These are phyloP conservation scores for Entomyzon cyanotis DNA, from an alignment of 2,113 vertebrate species.

Conservation along the genomic window DNA sequence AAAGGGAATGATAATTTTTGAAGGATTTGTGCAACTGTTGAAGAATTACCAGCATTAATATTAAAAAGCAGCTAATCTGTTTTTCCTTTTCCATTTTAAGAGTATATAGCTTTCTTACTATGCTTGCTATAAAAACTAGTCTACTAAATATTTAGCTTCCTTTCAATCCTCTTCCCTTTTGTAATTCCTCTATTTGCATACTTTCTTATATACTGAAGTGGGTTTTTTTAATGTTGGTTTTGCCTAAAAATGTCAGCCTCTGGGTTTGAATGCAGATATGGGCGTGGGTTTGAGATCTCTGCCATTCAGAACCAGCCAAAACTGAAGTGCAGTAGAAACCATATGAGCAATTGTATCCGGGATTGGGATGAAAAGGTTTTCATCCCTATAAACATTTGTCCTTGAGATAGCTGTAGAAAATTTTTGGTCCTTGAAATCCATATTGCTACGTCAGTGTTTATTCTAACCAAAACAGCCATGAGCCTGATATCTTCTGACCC, in stretches of 20 bases:
- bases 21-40: slow-evolving; percentile 44
- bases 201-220: not conserved
- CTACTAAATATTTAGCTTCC: not conserved
- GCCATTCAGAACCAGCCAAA: not conserved
- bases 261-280: not conserved
- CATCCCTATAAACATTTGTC: not conserved
- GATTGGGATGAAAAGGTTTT: not conserved
- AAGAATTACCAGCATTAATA: slow-evolving; percentile 44
- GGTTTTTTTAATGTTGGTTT: not conserved
- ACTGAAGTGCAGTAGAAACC: not conserved
- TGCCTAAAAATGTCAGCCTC: not conserved
- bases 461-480: not conserved
- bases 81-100: slow-evolving; percentile 6
- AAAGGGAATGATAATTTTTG: slow-evolving; percentile 50
- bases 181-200: not conserved
- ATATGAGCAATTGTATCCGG: not conserved
- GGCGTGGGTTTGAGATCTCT: not conserved
- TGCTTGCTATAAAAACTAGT: not conserved
- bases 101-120: not conserved
- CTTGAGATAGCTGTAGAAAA: not conserved
- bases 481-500: not conserved
- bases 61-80: slow-evolving; percentile 36
- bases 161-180: not conserved
- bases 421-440: not conserved
- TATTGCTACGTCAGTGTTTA: not conserved